Evolutionary conservation across 2,797 vertebrate genomes (phyloP).

Genomic region (Channallabes apus): DNA sequence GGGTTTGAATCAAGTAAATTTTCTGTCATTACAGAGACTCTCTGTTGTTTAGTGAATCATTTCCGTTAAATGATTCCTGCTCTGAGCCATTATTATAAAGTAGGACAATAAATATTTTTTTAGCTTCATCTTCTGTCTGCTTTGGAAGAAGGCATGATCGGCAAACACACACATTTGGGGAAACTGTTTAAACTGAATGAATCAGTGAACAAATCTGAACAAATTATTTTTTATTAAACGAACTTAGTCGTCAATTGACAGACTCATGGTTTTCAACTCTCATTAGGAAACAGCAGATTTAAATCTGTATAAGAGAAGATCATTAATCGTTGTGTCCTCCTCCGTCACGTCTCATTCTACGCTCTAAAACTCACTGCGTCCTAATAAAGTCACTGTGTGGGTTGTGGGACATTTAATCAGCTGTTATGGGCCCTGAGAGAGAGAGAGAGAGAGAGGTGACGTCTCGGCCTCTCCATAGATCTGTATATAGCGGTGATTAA

Average conservation of each 20-base stretch:
- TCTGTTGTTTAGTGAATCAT: background rate
- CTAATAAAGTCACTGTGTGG: conserved; percentile 11
- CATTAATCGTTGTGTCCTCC: background rate
- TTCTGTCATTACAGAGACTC: background rate
- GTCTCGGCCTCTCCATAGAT: background rate
- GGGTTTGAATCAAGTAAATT: background rate
- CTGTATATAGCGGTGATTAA: conserved; percentile 22
- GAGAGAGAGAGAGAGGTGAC: background rate
- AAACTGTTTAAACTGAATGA: background rate
- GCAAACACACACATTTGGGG: background rate
- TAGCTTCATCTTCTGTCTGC: background rate
- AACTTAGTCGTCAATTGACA: background rate
- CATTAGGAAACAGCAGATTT: background rate
- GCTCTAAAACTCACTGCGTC: background rate
- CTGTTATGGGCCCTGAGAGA: background rate
- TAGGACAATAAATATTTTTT: background rate
- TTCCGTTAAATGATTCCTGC: background rate
- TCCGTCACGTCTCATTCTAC: background rate
- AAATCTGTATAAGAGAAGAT: background rate
- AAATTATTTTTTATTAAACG: background rate
- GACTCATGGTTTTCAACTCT: background rate
- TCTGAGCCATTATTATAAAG: background rate
- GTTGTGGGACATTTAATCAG: background rate
- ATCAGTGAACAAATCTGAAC: background rate
- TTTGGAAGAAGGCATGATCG: background rate